Evolutionary conservation across 2,113 vertebrate genomes (phyloP).

Genomic region (Pachycephala philippinensis): DNA sequence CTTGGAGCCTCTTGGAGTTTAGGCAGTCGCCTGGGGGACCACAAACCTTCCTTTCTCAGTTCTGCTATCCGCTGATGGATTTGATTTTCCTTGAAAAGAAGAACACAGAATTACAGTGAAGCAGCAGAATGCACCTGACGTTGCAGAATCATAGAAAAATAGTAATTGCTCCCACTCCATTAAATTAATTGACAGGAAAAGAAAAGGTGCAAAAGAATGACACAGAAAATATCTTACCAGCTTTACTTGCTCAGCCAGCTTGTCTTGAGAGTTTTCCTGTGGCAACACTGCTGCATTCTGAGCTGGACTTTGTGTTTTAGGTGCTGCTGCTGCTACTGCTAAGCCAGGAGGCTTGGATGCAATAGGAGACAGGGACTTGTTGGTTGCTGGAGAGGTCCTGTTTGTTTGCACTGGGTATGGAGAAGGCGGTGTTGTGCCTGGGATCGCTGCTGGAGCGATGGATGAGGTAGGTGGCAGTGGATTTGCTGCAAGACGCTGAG

Average conservation of each 20-base stretch:
- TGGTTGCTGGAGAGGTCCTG: constrained; percentile 77
- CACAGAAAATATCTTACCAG: constrained; percentile 74
- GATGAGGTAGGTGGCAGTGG: constrained; percentile 74
- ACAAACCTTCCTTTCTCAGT: constrained; percentile 91
- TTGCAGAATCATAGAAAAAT: background rate
- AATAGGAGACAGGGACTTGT: constrained; percentile 75
- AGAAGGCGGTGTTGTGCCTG: constrained; percentile 69
- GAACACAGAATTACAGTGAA: background rate
- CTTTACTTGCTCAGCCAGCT: constrained; percentile 90
- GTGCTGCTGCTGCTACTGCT: constrained; percentile 71
- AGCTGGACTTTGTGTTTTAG: constrained; percentile 81
- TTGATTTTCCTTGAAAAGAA: constrained; percentile 81
- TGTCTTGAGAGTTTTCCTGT: constrained; percentile 89
- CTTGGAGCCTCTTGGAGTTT: constrained; percentile 90
- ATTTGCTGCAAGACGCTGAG: constrained; percentile 80
- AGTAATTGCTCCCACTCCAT: background rate
- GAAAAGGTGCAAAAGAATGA: background rate
- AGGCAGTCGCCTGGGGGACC: constrained; percentile 89
- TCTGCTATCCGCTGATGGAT: constrained; percentile 89
- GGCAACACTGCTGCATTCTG: constrained; percentile 74
- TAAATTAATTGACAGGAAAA: background rate
- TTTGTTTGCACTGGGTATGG: constrained; percentile 74
- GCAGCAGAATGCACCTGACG: background rate
- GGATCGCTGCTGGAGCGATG: constrained; percentile 64
- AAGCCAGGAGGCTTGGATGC: constrained; percentile 83